Conservation (phyloP, 2,888 invertebrate species). For the Eupithecia exiguata region DNA sequence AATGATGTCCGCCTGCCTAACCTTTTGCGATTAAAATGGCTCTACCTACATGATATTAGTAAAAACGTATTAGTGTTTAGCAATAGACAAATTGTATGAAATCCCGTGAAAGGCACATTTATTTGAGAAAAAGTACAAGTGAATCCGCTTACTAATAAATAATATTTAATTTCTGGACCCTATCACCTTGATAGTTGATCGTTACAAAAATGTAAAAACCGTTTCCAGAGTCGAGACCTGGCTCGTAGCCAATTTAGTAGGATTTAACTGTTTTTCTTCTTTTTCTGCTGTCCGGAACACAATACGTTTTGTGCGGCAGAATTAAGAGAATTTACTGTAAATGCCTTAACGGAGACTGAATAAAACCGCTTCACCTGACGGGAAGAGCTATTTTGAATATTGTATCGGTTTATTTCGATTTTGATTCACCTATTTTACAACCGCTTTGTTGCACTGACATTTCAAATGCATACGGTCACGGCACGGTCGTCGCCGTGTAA, state of each 20-base stretch:
- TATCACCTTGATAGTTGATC: background rate
- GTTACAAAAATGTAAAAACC: background rate
- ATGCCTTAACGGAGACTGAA: slow-evolving; percentile 4
- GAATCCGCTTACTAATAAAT: too few species aligned
- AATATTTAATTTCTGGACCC: background rate
- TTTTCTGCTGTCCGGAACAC: slow-evolving; percentile 35
- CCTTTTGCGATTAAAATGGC: too few species aligned
- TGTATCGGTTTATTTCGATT: background rate
- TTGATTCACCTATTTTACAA: background rate
- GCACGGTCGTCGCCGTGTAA: too few species aligned
- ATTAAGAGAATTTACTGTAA: slow-evolving; percentile 17
- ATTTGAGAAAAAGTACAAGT: too few species aligned
- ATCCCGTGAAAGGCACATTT: too few species aligned
- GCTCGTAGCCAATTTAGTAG: slow-evolving; percentile 34
- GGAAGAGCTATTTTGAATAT: background rate
- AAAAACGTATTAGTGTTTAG: too few species aligned
- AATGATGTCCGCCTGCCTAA: too few species aligned
- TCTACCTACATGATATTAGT: too few species aligned
- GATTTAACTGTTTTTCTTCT: slow-evolving; percentile 27
- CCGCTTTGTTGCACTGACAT: background rate
- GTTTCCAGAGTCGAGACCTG: slow-evolving; percentile 7
- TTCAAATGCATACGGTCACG: too few species aligned
- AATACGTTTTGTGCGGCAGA: slow-evolving; percentile 22
- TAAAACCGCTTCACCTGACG: background rate
- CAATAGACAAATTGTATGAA: too few species aligned